Evolutionary conservation across 2,888 invertebrate species (phyloP).

Genomic region (Beris morrisii): DNA sequence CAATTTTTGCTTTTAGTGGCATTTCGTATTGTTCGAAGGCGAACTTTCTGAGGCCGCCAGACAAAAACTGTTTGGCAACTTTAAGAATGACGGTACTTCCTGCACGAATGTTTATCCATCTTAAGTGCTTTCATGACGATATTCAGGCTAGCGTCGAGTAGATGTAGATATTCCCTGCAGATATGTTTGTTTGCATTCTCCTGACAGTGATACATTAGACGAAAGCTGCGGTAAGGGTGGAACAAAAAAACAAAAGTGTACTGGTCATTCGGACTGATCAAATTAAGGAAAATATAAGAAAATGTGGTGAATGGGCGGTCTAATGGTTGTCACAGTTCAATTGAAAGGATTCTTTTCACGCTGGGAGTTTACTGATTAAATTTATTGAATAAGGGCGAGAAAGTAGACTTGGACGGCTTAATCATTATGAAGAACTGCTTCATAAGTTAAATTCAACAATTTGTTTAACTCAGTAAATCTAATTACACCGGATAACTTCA

Average conservation of each 20-base stretch:
- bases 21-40: background rate
- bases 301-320: no score
- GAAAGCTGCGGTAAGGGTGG: slow-evolving; percentile 9
- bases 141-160: slow-evolving; percentile 7
- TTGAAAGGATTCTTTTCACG: no score
- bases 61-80: slow-evolving; percentile 26
- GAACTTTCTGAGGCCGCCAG: slow-evolving; percentile 6
- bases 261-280: no score
- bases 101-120: slow-evolving; percentile 31
- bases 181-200: slow-evolving; percentile 27
- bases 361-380: no score
- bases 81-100: slow-evolving; percentile 28
- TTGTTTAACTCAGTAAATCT: no score
- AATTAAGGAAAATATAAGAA: no score
- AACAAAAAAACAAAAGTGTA: background rate
- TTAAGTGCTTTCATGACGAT: slow-evolving; percentile 31
- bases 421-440: no score
- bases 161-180: slow-evolving; percentile 24
- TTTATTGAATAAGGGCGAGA: no score
- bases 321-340: no score
- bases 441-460: no score
- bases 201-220: slow-evolving; percentile 31
- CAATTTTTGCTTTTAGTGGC: slow-evolving; percentile 23
- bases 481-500: no score
- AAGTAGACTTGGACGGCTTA: no score